Evolutionary conservation across 2,797 vertebrate species (phyloP), one percentile per base, ranked within the genome.

Genomic region (Esox lucius): DNA sequence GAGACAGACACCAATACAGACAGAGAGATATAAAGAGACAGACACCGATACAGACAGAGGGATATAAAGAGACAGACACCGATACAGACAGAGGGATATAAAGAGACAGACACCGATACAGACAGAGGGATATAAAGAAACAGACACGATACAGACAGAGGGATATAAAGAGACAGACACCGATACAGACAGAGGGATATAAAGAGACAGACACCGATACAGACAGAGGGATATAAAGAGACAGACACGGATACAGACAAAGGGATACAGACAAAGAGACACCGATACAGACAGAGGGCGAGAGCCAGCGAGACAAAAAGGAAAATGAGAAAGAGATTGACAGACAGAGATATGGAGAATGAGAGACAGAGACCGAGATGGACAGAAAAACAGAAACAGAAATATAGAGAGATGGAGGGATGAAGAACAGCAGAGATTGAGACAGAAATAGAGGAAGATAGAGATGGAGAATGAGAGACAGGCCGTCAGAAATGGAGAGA

Each of bases 121-220:
- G 74, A 85, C 56, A 84, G 70, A 83, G 56, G 62, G 28, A 19
- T 72, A 81, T 90, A 31, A 28, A 31, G 28, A 31, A 1, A 1
- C 28, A 80, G 77, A 79, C n/a, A 35, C n/a, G n/a, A n/a, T n/a
- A n/a, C n/a, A n/a, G n/a, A n/a, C n/a, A n/a, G n/a, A n/a, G n/a
- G n/a, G n/a, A n/a, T n/a, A n/a, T n/a, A 80, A 77, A 79, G 80
- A 75, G 81, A 0, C 73, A 49, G 59, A 46, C 49, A 85, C 5
- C 11, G 33, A 22, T n/a, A 48, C 16, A 68, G 67, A 35, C 19
- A 35, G 67, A 68, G 39, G 24, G 17, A 17, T 19, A 16, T 15
- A 80, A 77, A 79, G 80, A 75, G 81, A 0, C 73, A 49, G 59
- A 46, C 49, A 17, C 26, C 28, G 62, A 5, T 24, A n/a, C n/a